Percentiles rank a stretch among this genome's conserved stretches.
Evolutionary conservation across 2,888 invertebrate species (phyloP).

Genomic region (Papilio demoleus): DNA sequence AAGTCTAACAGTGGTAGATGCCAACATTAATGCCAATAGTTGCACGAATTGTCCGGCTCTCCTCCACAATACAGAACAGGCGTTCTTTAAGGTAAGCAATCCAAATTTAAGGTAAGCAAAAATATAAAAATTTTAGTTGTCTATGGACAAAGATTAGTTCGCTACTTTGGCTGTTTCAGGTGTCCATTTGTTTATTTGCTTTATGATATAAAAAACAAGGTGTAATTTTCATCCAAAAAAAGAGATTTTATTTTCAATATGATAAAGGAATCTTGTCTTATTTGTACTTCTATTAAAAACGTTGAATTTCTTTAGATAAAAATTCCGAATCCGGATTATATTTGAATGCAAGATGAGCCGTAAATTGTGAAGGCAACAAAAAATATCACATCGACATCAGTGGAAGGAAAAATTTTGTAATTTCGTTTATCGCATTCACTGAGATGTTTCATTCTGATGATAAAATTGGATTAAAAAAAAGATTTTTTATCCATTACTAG

Average conservation of each 20-base stretch:
- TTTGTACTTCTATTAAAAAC: constrained; percentile 13
- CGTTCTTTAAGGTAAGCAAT: too few species aligned
- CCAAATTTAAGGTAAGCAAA: too few species aligned
- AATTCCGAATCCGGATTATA: constrained; percentile 19
- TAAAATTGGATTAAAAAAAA: not conserved
- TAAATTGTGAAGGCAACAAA: constrained; percentile 25
- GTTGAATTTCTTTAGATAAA: constrained; percentile 12
- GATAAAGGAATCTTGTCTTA: constrained; percentile 1
- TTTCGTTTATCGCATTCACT: not conserved
- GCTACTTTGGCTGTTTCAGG: too few species aligned
- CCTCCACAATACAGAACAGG: too few species aligned
- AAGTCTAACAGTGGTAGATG: too few species aligned
- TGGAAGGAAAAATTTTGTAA: constrained; percentile 4
- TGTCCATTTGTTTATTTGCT: too few species aligned
- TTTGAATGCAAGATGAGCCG: constrained; percentile 30
- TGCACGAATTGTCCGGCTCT: too few species aligned
- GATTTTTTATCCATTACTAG: not conserved
- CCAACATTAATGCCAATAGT: too few species aligned
- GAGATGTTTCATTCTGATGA: not conserved
- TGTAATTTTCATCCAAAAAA: not conserved
- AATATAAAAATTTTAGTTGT: too few species aligned
- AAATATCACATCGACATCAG: constrained; percentile 6
- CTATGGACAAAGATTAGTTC: too few species aligned
- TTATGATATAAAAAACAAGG: not conserved
- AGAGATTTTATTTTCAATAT: not conserved